Evolutionary conservation across 2,113 vertebrate species (phyloP).

Genomic region (Garra rufa): DNA sequence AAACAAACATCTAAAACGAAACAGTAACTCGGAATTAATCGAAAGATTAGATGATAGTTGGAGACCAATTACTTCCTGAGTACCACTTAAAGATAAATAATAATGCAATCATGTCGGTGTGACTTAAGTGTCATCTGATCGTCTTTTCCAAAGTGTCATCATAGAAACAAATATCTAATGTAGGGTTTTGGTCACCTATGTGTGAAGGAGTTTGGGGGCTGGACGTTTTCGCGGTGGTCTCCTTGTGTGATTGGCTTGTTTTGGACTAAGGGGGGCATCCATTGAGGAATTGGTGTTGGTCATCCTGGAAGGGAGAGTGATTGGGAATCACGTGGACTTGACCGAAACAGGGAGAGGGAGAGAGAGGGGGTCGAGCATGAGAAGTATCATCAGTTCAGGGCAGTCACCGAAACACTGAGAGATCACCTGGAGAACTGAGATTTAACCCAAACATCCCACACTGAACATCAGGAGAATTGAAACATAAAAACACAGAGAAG

Average conservation of each 20-base stretch:
- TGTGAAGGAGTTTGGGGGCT: constrained; percentile 13
- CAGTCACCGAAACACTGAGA: constrained; percentile 60
- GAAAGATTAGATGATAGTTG: too few relatives aligned
- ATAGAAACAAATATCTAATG: background rate
- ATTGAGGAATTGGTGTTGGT: constrained; percentile 73
- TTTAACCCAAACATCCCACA: constrained; percentile 30
- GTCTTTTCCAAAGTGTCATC: background rate
- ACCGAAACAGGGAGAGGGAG: constrained; percentile 60
- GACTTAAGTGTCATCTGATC: background rate
- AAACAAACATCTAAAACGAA: background rate
- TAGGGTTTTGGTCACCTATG: background rate
- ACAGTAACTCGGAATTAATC: background rate
- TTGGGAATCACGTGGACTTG: constrained; percentile 80
- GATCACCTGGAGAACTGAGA: constrained; percentile 35
- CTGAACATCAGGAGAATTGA: constrained; percentile 39
- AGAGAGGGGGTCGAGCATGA: constrained; percentile 56
- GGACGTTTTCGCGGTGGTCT: constrained; percentile 65
- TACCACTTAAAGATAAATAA: background rate
- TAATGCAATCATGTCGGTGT: background rate
- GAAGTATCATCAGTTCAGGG: constrained; percentile 57
- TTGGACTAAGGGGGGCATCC: constrained; percentile 60
- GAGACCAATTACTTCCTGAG: background rate
- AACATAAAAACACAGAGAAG: constrained; percentile 38
- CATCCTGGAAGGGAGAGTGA: constrained; percentile 71
- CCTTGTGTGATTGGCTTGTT: constrained; percentile 70